Percentiles rank a stretch among this genome's conserved stretches.
phyloP scores from a whole-genome alignment of 2,113 vertebrate genomes.

The Chionis minor region DNA sequence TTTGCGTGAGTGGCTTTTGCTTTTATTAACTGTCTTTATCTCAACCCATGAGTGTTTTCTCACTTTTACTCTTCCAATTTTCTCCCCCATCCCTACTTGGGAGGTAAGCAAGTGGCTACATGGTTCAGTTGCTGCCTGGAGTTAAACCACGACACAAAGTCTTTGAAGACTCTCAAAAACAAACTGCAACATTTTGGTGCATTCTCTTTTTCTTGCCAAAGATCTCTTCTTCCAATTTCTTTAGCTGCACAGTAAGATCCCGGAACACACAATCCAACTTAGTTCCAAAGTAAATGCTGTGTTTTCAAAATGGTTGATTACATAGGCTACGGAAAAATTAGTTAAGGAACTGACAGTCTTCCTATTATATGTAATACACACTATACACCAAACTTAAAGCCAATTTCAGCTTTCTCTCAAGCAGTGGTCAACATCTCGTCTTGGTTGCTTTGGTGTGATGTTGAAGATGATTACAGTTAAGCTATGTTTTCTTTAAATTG shows the following conservation, averaged over 20 bases:
- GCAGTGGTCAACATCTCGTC: not conserved
- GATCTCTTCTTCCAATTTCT: not conserved
- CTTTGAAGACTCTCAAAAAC: not conserved
- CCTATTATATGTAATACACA: not conserved
- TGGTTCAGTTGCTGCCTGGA: not conserved
- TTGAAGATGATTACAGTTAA: not conserved
- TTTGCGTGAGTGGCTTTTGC: not conserved
- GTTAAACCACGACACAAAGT: not conserved
- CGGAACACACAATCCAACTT: not conserved
- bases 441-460: not conserved
- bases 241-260: not conserved
- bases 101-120: not conserved
- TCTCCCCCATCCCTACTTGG: not conserved
- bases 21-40: not conserved
- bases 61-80: not conserved
- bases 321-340: not conserved
- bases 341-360: not conserved
- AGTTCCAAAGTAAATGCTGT: not conserved
- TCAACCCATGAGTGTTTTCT: not conserved
- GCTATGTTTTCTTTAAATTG: not conserved
- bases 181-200: not conserved
- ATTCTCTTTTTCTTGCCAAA: not conserved
- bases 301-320: not conserved
- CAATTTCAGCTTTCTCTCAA: not conserved
- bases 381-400: not conserved